phyloP scores from a whole-genome alignment of 2,797 vertebrate genomes.

The Chelonia mydas region DNA sequence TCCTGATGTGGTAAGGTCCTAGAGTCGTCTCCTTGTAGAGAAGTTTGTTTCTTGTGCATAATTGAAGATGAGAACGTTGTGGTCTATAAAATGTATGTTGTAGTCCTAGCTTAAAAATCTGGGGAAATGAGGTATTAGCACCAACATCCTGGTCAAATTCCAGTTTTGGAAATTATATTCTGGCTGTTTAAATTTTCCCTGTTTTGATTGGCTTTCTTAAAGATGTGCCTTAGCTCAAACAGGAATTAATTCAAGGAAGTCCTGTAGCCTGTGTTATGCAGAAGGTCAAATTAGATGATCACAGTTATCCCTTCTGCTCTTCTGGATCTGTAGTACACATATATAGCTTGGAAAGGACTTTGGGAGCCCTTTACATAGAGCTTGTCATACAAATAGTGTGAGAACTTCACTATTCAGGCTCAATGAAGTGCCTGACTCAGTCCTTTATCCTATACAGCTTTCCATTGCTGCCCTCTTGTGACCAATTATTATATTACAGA shows the following conservation, averaged over 20 bases:
- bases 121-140: not conserved
- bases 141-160: not conserved
- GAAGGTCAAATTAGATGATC: not conserved
- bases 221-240: not conserved
- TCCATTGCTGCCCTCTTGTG: not conserved
- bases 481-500: not conserved
- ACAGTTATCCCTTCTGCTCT: not conserved
- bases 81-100: not conserved
- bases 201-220: not conserved
- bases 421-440: not conserved
- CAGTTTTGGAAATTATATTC: not conserved
- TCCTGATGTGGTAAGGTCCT: slow-evolving; percentile 92
- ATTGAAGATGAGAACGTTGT: fast-evolving
- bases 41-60: fast-evolving
- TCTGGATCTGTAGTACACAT: not conserved
- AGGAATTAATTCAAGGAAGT: not conserved
- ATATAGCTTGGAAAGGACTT: not conserved
- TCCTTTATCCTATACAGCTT: not conserved
- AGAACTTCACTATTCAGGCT: too few relatives aligned
- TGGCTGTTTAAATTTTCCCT: not conserved
- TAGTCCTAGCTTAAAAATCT: not conserved
- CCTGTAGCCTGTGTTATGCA: not conserved
- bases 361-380: fast-evolving
- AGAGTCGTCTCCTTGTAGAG: not conserved
- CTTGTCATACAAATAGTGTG: too few relatives aligned